Evolutionary conservation across 2,113 vertebrate genomes (phyloP), one percentile per base, ranked within the genome.

Genomic region (Oxygymnocypris stewartii): DNA sequence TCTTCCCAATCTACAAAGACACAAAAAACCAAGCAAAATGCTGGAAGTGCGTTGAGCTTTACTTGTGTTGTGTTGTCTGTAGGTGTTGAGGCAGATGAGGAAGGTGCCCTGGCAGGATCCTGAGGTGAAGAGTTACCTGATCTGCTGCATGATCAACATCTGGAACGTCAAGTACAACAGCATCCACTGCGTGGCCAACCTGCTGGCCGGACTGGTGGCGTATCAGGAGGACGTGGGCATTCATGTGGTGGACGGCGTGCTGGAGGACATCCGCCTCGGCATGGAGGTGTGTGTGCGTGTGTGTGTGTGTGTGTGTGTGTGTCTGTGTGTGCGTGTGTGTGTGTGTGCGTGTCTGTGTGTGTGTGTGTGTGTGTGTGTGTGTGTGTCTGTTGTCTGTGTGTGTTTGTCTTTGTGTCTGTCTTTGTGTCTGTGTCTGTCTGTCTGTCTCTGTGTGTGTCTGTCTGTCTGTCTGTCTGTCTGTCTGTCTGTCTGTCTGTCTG

Each of bases 161-260:
- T 99, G 97, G 98, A 99, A 99, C 89, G 97, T 99, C 91, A 99
- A 99, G 94, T 99, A 99, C 91, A 99, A 99, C 93, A 99, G 98
- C 92, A 99, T 99, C 94, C 98, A 99, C 91, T 99, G 98, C 87
- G 98, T 99, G 91, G 98, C 98, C 89, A 99, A 99, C 94, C 96
- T 99, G 86, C 94, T 99, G 92, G 98, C 97, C 20, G 98, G 98
- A 54, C 93, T 99, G 88, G 98, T 99, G 76, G 97, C 98, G 84
- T 99, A 99, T 92, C 98, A 99, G 94, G 98, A 99, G 89, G 98
- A 99, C 89, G 97, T 99, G 16, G 98, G 98, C 79, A 98, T 99
- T 89, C 97, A 99, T 3, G 97, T 99, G 91, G 98, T 99, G 90
- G 98, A 99, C 88, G 97, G 97, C 23, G 96, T 99, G 35, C 95